Conservation (phyloP, 2,888 invertebrate species). For the Glaucopsyche alexis region DNA sequence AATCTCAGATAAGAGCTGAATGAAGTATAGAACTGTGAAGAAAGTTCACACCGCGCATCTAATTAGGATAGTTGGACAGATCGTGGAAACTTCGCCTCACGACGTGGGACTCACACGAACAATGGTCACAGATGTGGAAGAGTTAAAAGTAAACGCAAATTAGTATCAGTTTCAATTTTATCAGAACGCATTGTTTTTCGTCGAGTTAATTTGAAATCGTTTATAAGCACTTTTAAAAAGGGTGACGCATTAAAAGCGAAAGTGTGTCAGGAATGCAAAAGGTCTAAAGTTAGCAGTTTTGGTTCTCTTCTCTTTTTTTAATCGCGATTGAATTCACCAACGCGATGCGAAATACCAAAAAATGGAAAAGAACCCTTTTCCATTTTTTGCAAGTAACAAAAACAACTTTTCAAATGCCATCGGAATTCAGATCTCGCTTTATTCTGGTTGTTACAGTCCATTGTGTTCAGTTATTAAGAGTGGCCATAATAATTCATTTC, state of each 20-base stretch:
- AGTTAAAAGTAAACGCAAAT: not conserved
- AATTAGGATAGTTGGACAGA: slow-evolving; percentile 27
- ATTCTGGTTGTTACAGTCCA: not conserved
- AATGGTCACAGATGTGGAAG: not conserved
- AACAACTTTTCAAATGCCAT: not conserved
- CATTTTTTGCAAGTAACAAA: not conserved
- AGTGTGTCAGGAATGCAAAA: not conserved
- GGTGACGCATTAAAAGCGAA: slow-evolving; percentile 8
- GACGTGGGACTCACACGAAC: slow-evolving; percentile 16
- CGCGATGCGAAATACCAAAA: not conserved
- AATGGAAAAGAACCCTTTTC: no score
- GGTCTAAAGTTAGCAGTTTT: not conserved
- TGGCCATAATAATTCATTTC: slow-evolving; percentile 9
- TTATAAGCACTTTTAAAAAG: not conserved
- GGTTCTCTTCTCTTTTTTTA: not conserved
- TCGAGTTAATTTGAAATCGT: slow-evolving; percentile 12
- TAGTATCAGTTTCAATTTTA: slow-evolving; percentile 20
- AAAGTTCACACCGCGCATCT: slow-evolving; percentile 23
- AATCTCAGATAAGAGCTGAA: slow-evolving; percentile 20
- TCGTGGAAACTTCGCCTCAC: slow-evolving; percentile 24
- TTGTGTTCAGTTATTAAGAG: slow-evolving; percentile 7
- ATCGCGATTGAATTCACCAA: not conserved
- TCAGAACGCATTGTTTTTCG: slow-evolving; percentile 3
- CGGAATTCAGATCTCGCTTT: not conserved
- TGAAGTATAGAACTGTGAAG: not conserved